Conservation (phyloP, 2,113 vertebrate species). For the Trichomycterus rosablanca region DNA sequence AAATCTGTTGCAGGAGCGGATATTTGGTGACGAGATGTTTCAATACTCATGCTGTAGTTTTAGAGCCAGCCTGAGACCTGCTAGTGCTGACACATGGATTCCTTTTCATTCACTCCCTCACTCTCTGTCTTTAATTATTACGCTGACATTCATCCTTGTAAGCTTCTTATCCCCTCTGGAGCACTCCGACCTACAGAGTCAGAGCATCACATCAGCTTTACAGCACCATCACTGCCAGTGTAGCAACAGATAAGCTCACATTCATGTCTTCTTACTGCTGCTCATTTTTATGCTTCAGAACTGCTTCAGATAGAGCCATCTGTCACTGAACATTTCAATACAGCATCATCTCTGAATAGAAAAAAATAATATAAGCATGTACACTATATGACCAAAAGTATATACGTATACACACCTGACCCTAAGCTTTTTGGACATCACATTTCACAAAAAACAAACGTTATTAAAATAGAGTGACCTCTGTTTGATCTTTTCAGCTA, state of each 20-base stretch:
- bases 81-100: constrained; percentile 27
- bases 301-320: too few relatives aligned
- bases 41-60: constrained; percentile 10
- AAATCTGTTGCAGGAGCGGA: not conserved
- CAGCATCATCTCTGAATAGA: too few relatives aligned
- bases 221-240: not conserved
- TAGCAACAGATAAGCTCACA: not conserved
- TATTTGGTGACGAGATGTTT: not conserved
- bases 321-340: too few relatives aligned
- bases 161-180: constrained; percentile 13
- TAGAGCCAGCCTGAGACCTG: constrained; percentile 1
- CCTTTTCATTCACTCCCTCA: not conserved
- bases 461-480: too few relatives aligned
- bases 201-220: too few relatives aligned
- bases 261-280: not conserved
- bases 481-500: too few relatives aligned
- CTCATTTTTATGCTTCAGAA: too few relatives aligned
- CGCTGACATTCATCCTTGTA: constrained; percentile 22
- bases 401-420: too few relatives aligned
- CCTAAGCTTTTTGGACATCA: too few relatives aligned
- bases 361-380: too few relatives aligned
- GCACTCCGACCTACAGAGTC: not conserved
- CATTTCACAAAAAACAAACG: too few relatives aligned
- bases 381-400: too few relatives aligned
- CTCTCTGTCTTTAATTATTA: constrained; percentile 24